A percentile compares a stretch with the other conserved stretches of the same genome.
phyloP scores from a whole-genome alignment of 1,140 invertebrate species.

The Brachionus sp. region DNA sequence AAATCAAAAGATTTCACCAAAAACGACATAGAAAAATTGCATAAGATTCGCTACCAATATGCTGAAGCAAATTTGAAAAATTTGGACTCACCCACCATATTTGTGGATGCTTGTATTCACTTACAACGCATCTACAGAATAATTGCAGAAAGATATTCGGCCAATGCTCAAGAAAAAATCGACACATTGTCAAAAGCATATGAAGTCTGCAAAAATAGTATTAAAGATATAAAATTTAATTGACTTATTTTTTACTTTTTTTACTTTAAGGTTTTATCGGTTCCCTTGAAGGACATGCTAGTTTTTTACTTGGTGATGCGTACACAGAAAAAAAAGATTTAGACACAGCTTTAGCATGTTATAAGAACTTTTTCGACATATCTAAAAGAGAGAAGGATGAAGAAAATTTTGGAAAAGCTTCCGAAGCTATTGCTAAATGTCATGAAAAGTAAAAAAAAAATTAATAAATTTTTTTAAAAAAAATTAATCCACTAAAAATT shows the following conservation, averaged over 20 bases:
- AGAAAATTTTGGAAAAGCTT: conserved; percentile 12
- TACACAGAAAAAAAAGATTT: neutral
- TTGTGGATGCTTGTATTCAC: conserved; percentile 33
- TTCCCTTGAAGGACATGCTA: conserved; percentile 38
- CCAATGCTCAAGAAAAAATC: neutral
- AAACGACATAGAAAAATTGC: neutral
- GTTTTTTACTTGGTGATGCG: conserved; percentile 29
- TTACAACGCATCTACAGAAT: conserved; percentile 26
- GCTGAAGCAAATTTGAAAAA: neutral
- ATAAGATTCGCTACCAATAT: conserved; percentile 10
- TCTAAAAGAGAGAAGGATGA: conserved; percentile 21
- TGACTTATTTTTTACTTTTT: neutral
- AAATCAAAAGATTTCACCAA: conserved; percentile 31
- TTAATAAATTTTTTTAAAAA: neutral
- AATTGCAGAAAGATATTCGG: neutral
- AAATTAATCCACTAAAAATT: neutral
- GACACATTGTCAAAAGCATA: conserved; percentile 11
- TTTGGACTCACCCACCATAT: neutral
- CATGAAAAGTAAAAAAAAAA: conserved; percentile 37
- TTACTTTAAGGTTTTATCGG: conserved; percentile 4
- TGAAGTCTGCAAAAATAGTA: conserved; percentile 27
- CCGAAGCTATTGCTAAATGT: conserved; percentile 42
- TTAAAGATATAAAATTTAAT: neutral
- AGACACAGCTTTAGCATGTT: conserved; percentile 27
- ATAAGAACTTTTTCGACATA: neutral